phyloP scores from a whole-genome alignment of 2,113 vertebrate genomes.

The Podocnemis expansa region DNA sequence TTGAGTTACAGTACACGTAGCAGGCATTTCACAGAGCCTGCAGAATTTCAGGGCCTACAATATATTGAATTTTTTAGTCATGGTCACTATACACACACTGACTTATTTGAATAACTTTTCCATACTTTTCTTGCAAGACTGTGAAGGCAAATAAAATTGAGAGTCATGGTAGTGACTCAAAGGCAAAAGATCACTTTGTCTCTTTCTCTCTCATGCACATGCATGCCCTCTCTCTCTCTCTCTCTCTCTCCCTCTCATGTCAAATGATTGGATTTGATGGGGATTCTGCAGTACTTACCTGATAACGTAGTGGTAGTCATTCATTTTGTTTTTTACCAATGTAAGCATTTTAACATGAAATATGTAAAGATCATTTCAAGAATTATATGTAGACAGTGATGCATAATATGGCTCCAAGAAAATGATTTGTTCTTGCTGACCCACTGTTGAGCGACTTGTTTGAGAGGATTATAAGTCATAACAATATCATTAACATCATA shows the following conservation, averaged over 20 bases:
- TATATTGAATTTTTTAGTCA: background rate
- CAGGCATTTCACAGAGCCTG: background rate
- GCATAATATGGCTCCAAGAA: background rate
- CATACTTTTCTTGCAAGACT: background rate
- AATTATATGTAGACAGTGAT: slow-evolving; percentile 6
- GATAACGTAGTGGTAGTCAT: background rate
- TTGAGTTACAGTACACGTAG: background rate
- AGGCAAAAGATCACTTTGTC: background rate
- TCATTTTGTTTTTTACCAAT: background rate
- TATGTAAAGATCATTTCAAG: background rate
- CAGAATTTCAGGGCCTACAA: slow-evolving; percentile 15
- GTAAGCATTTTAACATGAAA: background rate
- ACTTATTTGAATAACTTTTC: background rate
- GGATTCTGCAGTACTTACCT: background rate
- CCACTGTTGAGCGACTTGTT: background rate
- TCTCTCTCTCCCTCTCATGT: background rate
- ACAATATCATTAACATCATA: fast-evolving
- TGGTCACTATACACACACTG: background rate
- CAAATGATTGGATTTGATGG: background rate
- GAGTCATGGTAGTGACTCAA: background rate
- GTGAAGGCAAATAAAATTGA: background rate
- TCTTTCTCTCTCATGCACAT: no score
- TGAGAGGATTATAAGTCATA: background rate
- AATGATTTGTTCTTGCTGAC: background rate
- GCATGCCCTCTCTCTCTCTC: background rate